Base-by-base conservation (phyloP, 2,888 invertebrate genomes). In the Ennomos erosarius region DNA sequence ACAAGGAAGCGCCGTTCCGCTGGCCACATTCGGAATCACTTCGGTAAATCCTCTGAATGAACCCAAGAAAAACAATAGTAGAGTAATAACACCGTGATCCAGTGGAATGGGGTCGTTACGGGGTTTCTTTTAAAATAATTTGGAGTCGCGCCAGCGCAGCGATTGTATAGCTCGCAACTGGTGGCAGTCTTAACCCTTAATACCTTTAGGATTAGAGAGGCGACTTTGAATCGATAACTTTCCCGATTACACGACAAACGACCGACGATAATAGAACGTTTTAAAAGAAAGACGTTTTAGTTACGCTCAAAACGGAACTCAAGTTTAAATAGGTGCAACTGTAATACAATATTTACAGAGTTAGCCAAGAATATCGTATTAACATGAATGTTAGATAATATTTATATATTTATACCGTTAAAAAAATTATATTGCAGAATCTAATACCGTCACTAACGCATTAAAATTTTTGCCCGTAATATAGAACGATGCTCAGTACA, bases 61-160 rank as follows among this genome's bases (percentile, higher is more conserved):
- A 65, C 70, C 65, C 67, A 66, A 67, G 65, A 68, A 70, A 70
- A 74, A 72, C 68, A 74, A 70, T 69, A 70, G 62, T 62, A 67
- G 69, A 73, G 72, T 73, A 79, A 74, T 75, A 76, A 66, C 73
- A 67, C 70, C 73, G 76, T 79, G 80, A 81, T 81, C 78, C 76
- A 72, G 72, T 75, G 67, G 78, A 88, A 87, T 83, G 80, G 82
- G 81, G 75, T 76, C 75, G 78, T 84, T 84, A 77, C 75, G 74
- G 69, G 76, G 81, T 85, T 88, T 83, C 84, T 89, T 89, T 88
- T 79, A 84, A 89, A 90, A 90, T 90, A 87, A 90, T 89, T 89
- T 90, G 90, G 90, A 82, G 56, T 62, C 55, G 59, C 54, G 88
- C 90, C 91, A 91, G 78, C 74, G 66, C 65, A 71, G 71, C 51